These are phyloP conservation scores for Mus spretus DNA, from an alignment of 2,797 vertebrate genomes.

Conservation along the genomic window DNA sequence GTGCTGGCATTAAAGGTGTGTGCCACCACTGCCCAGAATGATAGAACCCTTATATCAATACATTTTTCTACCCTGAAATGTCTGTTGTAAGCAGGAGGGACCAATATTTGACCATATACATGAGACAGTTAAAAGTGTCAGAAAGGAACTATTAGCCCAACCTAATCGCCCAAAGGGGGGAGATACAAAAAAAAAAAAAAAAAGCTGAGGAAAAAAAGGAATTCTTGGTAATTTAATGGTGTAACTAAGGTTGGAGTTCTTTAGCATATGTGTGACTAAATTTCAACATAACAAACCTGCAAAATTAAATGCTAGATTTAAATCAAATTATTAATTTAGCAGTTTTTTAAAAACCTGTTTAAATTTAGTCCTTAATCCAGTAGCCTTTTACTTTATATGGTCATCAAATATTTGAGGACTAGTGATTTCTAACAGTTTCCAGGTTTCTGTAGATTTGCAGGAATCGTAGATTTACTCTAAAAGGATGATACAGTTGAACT, in stretches of 20 bases:
- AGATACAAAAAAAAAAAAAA: background rate
- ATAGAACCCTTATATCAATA: background rate
- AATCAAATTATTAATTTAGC: conserved; percentile 45
- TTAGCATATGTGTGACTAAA: background rate
- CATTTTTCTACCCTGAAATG: conserved; percentile 6
- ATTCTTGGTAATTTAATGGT: background rate
- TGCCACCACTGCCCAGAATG: too few relatives aligned
- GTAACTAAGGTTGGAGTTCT: background rate
- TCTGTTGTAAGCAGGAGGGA: background rate
- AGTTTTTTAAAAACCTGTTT: conserved; percentile 45
- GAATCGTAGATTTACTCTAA: background rate
- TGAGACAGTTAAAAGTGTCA: conserved; percentile 40
- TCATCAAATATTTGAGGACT: background rate
- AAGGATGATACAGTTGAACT: background rate
- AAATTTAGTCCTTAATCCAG: conserved; percentile 62
- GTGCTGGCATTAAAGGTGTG: too few relatives aligned
- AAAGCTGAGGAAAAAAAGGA: background rate
- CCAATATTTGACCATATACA: background rate
- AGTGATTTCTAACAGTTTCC: background rate
- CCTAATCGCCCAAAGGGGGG: background rate
- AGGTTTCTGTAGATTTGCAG: background rate
- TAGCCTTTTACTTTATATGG: background rate
- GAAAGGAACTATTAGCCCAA: background rate
- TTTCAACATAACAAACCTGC: background rate
- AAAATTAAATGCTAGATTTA: conserved; percentile 37